These are phyloP conservation scores for Brachyistius frenatus DNA, from an alignment of 2,113 vertebrate genomes.

Conservation along the genomic window DNA sequence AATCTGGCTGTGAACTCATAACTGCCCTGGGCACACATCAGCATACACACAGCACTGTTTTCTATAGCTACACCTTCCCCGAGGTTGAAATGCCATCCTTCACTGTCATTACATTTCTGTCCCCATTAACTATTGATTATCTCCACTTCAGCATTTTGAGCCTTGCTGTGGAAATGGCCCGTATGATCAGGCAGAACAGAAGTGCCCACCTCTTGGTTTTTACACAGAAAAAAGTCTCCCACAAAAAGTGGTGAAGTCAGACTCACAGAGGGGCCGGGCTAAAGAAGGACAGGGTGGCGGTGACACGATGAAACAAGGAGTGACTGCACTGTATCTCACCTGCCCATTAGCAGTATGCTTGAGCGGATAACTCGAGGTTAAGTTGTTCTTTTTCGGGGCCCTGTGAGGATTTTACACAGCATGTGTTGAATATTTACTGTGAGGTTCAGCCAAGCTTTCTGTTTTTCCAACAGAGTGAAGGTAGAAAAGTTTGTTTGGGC, in stretches of 20 bases:
- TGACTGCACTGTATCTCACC: conserved; percentile 24
- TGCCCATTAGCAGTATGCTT: conserved; percentile 59
- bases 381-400: conserved; percentile 62
- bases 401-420: conserved; percentile 56
- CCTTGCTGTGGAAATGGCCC: conserved; percentile 61
- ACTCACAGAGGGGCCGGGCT: conserved; percentile 15
- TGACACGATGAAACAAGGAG: conserved; percentile 16
- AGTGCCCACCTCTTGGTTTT: conserved; percentile 44
- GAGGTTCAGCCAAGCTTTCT: conserved; percentile 47
- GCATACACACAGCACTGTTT: conserved; percentile 56
- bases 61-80: conserved; percentile 63
- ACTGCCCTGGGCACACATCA: conserved; percentile 71
- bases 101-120: conserved; percentile 74
- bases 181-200: conserved; percentile 45
- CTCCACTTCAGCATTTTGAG: conserved; percentile 70
- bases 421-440: conserved; percentile 72
- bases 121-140: conserved; percentile 84
- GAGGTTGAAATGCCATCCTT: conserved; percentile 75
- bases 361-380: conserved; percentile 56
- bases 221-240: not conserved
- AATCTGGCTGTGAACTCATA: conserved; percentile 65
- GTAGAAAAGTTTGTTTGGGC: conserved; percentile 55
- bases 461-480: conserved; percentile 32
- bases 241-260: not conserved
- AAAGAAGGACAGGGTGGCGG: conserved; percentile 19